phyloP scores from a whole-genome alignment of 2,888 invertebrate genomes.

The Caenorhabditis wallacei region DNA sequence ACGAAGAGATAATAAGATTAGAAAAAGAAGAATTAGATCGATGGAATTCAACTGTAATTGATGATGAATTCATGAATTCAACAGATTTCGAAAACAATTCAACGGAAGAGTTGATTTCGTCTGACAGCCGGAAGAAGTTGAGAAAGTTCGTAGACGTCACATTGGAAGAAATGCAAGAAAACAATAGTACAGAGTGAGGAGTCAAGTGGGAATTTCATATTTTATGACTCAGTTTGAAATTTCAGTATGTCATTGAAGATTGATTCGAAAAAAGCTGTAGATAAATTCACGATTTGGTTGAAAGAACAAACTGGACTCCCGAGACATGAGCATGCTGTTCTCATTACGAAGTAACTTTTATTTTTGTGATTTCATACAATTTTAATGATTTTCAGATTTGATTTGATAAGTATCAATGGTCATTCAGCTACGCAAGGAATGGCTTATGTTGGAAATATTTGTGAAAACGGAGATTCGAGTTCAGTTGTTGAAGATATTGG shows the following conservation, averaged over 20 bases:
- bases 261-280: conserved; percentile 66
- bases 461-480: conserved; percentile 77
- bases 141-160: conserved; percentile 55
- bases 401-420: conserved; percentile 75
- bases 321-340: conserved; percentile 75
- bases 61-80: conserved; percentile 28
- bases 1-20: conserved; percentile 33
- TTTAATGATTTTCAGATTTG: conserved; percentile 68
- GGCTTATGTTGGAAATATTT: conserved; percentile 82
- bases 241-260: conserved; percentile 68
- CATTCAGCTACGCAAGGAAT: conserved; percentile 82
- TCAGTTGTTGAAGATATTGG: conserved; percentile 82
- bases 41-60: conserved; percentile 25
- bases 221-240: conserved; percentile 15
- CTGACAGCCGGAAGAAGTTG: conserved; percentile 27
- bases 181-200: conserved; percentile 70
- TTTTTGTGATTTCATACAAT: no score
- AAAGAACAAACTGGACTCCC: conserved; percentile 67
- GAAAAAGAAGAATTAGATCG: conserved; percentile 37
- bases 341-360: conserved; percentile 71
- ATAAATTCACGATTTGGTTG: conserved; percentile 71
- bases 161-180: conserved; percentile 64
- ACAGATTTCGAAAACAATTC: conserved; percentile 40
- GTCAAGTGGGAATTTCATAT: conserved; percentile 21
- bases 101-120: conserved; percentile 29